Base-by-base conservation (phyloP, 2,888 invertebrate genomes). In the Sphaerophoria taeniata region DNA sequence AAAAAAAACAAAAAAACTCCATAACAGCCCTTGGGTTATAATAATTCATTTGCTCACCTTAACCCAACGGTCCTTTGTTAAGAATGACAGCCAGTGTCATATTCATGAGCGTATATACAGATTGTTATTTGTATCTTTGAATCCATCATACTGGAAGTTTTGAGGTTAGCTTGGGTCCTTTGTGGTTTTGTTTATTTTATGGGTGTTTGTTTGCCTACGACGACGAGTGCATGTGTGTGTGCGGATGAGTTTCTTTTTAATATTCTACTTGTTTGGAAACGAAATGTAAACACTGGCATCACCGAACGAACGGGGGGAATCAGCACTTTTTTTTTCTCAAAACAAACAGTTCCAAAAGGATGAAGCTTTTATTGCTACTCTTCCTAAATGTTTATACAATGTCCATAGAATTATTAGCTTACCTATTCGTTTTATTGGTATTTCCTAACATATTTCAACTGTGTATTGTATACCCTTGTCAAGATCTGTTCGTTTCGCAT, bases 261-360 rank as follows among this genome's bases (percentile, higher is more conserved):
- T 65, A 65, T 49, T 65, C 49, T 14, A 34, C 65, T 34, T 69
- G 61, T 84, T 84, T 69, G 75, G 75, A 24, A 24, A 67, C 51
- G 61, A 61, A 84, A 72, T 72, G 84, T 79, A 79, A 79, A 84
- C 84, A 84, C 12, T 75, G 53, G 47, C 45, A 79, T 65, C 56
- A 78, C 70, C 24, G 24, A 24, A 24, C 24, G 24, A 24, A 24
- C 24, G 24, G 24, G 24, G 24, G 24, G 24, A 24, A 24, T 24
- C 24, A 24, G 24, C 24, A 24, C 2, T 24, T 2, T 24, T 24
- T 24, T 24, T 24, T 78, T 79, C 12, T 55, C 55, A 78, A 84
- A 47, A 39, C 71, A 75, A 74, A 67, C 71, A 65, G 12, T 47
- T 67, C 61, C 34, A 63, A 78, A 67, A 65, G 72, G 76, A 31